A percentile compares a stretch with the other conserved stretches of the same genome.
Evolutionary conservation across 2,797 vertebrate genomes (phyloP).

Genomic region (Anguilla pacifica): DNA sequence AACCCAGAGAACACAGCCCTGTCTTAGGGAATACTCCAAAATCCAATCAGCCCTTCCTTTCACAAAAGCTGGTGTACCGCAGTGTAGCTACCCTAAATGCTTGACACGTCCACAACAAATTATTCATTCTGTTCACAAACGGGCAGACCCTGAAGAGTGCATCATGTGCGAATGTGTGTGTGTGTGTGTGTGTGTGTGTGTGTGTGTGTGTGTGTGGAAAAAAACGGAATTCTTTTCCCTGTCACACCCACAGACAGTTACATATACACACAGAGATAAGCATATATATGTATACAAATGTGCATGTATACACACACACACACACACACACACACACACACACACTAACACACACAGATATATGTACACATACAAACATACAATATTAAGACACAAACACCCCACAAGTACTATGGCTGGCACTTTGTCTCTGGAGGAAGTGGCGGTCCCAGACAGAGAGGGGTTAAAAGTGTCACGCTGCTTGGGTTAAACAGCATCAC

Average conservation of each 20-base stretch:
- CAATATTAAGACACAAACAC: not conserved
- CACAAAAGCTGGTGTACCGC: not conserved
- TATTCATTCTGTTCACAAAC: not conserved
- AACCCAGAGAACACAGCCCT: not conserved
- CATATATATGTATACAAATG: not conserved
- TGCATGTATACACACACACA: too few species aligned
- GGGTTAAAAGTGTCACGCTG: not conserved
- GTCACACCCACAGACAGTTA: not conserved
- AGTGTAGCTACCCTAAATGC: not conserved
- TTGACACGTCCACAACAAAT: not conserved
- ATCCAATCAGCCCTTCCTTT: not conserved
- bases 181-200: not conserved
- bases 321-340: not conserved
- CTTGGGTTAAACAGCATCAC: constrained; percentile 6
- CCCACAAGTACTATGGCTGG: not conserved
- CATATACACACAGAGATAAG: not conserved
- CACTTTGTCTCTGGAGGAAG: not conserved
- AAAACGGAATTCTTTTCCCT: not conserved
- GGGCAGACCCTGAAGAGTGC: not conserved
- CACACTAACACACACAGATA: not conserved
- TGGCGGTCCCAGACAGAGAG: not conserved
- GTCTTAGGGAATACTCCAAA: not conserved
- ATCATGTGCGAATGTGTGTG: not conserved
- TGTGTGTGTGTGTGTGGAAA: not conserved
- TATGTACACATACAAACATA: not conserved